Conservation (phyloP, 2,797 vertebrate species). For the Coracias cyanogaster region DNA sequence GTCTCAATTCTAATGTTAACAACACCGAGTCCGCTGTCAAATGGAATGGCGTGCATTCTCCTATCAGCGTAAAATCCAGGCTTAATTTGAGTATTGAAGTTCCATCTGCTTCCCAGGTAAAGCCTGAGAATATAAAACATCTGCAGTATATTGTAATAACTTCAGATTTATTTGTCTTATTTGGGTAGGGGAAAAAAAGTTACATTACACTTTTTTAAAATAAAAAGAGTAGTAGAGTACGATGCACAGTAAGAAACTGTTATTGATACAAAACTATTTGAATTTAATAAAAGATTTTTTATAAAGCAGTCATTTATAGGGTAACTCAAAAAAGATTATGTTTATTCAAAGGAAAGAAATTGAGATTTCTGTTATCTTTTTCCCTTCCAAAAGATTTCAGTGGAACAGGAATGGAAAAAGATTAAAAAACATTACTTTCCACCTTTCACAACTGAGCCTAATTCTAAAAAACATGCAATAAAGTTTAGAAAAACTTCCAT, state of each 20-base stretch:
- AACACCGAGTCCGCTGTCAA: conserved; percentile 77
- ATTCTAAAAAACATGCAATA: not conserved
- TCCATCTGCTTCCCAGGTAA: conserved; percentile 95
- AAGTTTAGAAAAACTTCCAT: not conserved
- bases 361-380: not conserved
- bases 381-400: not conserved
- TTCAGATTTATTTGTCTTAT: not conserved
- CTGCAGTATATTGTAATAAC: not conserved
- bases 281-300: not conserved
- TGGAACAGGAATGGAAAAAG: not conserved
- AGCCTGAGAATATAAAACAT: not conserved
- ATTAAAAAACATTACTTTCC: not conserved
- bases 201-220: not conserved
- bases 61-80: conserved; percentile 80
- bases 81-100: conserved; percentile 93
- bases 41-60: conserved; percentile 81
- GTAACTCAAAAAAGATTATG: not conserved
- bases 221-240: not conserved
- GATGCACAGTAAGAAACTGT: not conserved
- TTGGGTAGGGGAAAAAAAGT: not conserved
- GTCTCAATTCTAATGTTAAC: conserved; percentile 82
- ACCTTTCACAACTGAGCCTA: not conserved
- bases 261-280: not conserved
- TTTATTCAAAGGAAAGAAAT: not conserved
- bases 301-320: not conserved